Percentiles rank a stretch among this genome's conserved stretches.
phyloP scores from a whole-genome alignment of 2,113 vertebrate genomes.

The Chauna torquata region DNA sequence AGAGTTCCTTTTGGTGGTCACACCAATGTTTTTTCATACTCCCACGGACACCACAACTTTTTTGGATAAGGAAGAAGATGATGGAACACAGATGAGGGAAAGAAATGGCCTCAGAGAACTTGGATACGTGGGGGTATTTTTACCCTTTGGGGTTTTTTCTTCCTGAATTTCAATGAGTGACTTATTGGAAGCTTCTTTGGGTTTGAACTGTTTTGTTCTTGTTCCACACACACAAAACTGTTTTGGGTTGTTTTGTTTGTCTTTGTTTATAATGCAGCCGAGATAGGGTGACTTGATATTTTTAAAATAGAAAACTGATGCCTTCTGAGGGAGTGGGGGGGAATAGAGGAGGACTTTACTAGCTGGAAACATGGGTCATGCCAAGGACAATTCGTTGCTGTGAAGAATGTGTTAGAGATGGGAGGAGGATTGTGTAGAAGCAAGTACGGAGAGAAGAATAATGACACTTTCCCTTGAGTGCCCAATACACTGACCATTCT shows the following conservation, averaged over 20 bases:
- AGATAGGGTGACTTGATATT: slow-evolving; percentile 66
- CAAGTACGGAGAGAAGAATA: neutral
- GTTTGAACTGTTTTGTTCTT: slow-evolving; percentile 50
- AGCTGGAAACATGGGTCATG: slow-evolving; percentile 57
- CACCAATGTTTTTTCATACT: slow-evolving; percentile 67
- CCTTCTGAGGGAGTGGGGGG: slow-evolving; percentile 43
- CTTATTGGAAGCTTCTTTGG: slow-evolving; percentile 71
- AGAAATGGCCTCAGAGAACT: slow-evolving; percentile 52
- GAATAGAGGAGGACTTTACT: slow-evolving; percentile 15
- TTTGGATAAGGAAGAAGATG: slow-evolving; percentile 65
- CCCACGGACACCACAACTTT: slow-evolving; percentile 71
- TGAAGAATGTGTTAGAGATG: neutral
- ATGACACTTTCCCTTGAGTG: neutral
- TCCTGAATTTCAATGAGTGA: slow-evolving; percentile 73
- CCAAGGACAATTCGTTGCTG: slow-evolving; percentile 50
- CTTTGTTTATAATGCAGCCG: slow-evolving; percentile 66
- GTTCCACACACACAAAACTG: slow-evolving; percentile 50
- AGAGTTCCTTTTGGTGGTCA: slow-evolving; percentile 68
- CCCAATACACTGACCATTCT: neutral
- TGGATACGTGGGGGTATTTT: slow-evolving; percentile 63
- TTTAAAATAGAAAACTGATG: slow-evolving; percentile 67
- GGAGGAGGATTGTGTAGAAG: neutral
- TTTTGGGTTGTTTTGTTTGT: slow-evolving; percentile 63
- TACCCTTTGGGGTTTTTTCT: slow-evolving; percentile 70
- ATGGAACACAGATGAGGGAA: slow-evolving; percentile 67